Evolutionary conservation across 1,140 invertebrate genomes (phyloP), one percentile per base, ranked within the genome.

Genomic region (Brachionus rotundiformis): DNA sequence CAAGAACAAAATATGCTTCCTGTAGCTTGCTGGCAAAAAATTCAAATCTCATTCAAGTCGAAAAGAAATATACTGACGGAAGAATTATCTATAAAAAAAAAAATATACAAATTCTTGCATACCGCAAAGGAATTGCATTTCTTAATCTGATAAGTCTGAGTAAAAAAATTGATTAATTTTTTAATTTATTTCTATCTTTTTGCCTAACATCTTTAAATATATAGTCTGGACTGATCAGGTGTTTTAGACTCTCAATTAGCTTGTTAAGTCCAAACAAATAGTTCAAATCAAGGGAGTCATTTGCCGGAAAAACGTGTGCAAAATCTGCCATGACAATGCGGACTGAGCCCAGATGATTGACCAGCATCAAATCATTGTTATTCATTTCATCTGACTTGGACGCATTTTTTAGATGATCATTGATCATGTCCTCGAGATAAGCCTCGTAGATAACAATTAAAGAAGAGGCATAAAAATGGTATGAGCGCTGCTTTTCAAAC

Each of bases 281-380:
- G 16, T 81, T 81, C 10, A 11, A 11, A 68, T 81, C 79, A 16
- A 44, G 33, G 19, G 31, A 13, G 19, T 47, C 47, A 47, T 63
- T 47, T 19, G 79, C 41, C 11, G 79, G 79, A 68, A 81, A 81
- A 16, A 81, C 79, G 19, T 81, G 79, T 13, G 79, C 79, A 81
- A 81, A 81, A 47, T 81, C 79, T 13, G 76, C 76, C 76, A 79
- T 79, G n/a, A 81, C 79, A 29, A 81, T 63, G 13, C 79, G 33
- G 8, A 81, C 79, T 16, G 47, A 59, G 16, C 31, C 31, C 36
- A 73, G 41, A 13, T 23, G 36, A 27, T 73, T 47, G 44, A 16
- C 63, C 33, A 68, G 8, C 8, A 68, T 36, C 16, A 73, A 44
- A 47, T 73, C 39, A 63, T 79, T 79, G 47, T 79, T 79, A 25